phyloP scores from a whole-genome alignment of 2,888 invertebrate species.

The Hyalella azteca region DNA sequence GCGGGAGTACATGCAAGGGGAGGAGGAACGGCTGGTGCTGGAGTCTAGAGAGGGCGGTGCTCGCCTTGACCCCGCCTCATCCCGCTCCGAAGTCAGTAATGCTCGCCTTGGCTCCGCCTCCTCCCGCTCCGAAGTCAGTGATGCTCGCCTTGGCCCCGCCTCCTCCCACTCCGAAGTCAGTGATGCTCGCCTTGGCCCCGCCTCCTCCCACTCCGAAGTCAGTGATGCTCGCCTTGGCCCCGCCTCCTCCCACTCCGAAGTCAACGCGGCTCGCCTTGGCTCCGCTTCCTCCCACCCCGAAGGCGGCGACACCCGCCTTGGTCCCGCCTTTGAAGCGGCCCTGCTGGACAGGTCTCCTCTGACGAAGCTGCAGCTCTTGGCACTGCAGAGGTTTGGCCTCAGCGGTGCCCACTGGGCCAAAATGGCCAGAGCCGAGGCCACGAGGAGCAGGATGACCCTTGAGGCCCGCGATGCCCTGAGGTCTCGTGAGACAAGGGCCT shows the following conservation, averaged over 20 bases:
- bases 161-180: not conserved
- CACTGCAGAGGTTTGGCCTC: not conserved
- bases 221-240: not conserved
- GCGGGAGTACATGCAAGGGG: slow-evolving; percentile 65
- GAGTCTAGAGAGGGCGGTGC: not conserved
- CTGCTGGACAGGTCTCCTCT: not conserved
- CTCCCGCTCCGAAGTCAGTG: not conserved
- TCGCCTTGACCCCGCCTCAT: not conserved
- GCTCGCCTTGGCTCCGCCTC: not conserved
- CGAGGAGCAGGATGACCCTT: not conserved
- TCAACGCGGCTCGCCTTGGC: not conserved
- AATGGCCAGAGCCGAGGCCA: not conserved
- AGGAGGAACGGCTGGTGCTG: slow-evolving; percentile 52
- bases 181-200: too few relatives aligned
- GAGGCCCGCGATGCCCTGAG: too few relatives aligned
- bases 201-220: not conserved
- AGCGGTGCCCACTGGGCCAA: not conserved
- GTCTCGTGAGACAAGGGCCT: too few relatives aligned
- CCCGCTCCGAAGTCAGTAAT: not conserved
- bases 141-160: not conserved
- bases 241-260: not conserved
- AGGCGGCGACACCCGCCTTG: not conserved
- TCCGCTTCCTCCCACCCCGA: too few relatives aligned
- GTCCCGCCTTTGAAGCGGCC: not conserved
- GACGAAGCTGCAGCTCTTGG: not conserved